phyloP scores from a whole-genome alignment of 2,797 vertebrate genomes.

The Sitta carolinensis region DNA sequence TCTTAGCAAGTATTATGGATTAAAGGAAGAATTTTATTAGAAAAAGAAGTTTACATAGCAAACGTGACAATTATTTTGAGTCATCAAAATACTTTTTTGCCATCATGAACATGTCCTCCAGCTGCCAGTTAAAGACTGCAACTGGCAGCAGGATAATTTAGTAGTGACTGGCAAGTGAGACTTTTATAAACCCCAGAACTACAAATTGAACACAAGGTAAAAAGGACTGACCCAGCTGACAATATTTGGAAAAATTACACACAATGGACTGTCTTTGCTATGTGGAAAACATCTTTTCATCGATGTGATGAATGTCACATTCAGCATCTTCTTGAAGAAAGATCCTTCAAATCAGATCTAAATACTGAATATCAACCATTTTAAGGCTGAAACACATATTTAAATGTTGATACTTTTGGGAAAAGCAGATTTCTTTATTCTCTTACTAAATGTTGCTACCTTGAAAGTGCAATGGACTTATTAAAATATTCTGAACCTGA shows the following conservation, averaged over 20 bases:
- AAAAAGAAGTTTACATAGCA: neutral
- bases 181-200: neutral
- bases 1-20: neutral
- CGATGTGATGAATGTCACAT: neutral
- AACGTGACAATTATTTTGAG: neutral
- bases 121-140: neutral
- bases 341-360: neutral
- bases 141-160: neutral
- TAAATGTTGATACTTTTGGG: neutral
- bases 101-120: neutral
- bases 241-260: neutral
- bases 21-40: neutral
- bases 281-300: neutral
- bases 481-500: conserved; percentile 35
- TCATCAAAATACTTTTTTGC: neutral
- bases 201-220: neutral
- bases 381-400: neutral
- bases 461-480: conserved; percentile 16
- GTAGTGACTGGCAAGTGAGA: neutral
- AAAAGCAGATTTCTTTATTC: conserved; percentile 6
- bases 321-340: neutral
- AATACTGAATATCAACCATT: neutral
- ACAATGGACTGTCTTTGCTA: neutral
- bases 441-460: conserved; percentile 3
- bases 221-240: neutral